phyloP scores from a whole-genome alignment of 2,113 vertebrate species.

The Eleginops maclovinus region DNA sequence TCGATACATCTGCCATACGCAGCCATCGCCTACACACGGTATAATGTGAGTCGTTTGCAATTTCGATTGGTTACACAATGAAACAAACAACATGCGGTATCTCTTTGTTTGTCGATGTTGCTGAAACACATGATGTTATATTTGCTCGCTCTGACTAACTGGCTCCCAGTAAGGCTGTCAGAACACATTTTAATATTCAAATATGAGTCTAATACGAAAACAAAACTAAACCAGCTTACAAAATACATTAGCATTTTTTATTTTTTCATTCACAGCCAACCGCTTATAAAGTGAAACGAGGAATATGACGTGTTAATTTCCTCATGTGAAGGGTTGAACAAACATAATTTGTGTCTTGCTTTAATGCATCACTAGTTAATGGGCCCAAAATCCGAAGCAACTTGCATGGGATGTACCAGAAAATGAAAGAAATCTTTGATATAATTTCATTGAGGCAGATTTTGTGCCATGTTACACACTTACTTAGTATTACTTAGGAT shows the following conservation, averaged over 20 bases:
- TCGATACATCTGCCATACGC: constrained; percentile 24
- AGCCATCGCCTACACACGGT: constrained; percentile 11
- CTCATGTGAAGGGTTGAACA: neutral
- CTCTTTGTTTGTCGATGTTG: constrained; percentile 20
- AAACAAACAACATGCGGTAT: constrained; percentile 19
- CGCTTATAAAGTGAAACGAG: no score
- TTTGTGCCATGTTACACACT: neutral
- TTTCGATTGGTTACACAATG: constrained; percentile 11
- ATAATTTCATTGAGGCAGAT: neutral
- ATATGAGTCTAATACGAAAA: constrained; percentile 34
- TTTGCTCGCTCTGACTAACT: constrained; percentile 41
- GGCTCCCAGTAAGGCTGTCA: constrained; percentile 32
- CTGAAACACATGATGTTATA: constrained; percentile 27
- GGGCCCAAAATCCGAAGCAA: constrained; percentile 9
- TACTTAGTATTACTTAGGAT: constrained; percentile 13
- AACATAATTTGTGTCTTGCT: constrained; percentile 37
- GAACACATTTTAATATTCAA: constrained; percentile 59
- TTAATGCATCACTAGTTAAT: constrained; percentile 17
- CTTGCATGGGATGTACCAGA: constrained; percentile 8
- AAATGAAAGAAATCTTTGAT: constrained; percentile 7
- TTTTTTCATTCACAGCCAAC: constrained; percentile 23
- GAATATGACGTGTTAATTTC: no score
- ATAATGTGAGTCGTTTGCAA: constrained; percentile 17
- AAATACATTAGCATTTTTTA: constrained; percentile 25
- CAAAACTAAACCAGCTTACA: constrained; percentile 34